Evolutionary conservation across 2,888 invertebrate genomes (phyloP).

Genomic region (Tanypteryx hageni): DNA sequence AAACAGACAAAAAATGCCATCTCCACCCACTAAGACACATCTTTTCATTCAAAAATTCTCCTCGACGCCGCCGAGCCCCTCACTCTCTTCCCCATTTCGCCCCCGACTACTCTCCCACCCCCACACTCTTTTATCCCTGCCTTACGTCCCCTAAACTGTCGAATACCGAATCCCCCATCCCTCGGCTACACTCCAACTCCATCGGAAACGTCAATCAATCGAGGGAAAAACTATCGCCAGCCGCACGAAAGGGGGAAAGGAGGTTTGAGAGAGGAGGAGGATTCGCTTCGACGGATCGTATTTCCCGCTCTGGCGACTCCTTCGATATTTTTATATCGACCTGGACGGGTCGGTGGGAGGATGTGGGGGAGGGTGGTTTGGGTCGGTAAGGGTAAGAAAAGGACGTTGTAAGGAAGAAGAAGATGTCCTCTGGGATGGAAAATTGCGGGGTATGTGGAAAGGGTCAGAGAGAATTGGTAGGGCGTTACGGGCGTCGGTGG

Average conservation of each 20-base stretch:
- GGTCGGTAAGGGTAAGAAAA: background rate
- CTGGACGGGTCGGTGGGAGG: background rate
- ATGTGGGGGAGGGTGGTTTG: background rate
- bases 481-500: background rate
- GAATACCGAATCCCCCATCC: background rate
- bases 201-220: constrained; percentile 59
- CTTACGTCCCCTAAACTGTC: too few species aligned
- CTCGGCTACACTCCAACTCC: background rate
- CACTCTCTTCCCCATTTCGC: background rate
- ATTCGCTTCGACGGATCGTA: constrained; percentile 49
- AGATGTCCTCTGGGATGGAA: background rate
- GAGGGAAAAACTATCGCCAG: constrained; percentile 49
- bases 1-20: background rate
- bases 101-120: background rate
- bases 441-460: constrained; percentile 23
- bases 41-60: background rate
- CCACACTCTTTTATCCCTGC: background rate
- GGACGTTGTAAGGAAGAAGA: background rate
- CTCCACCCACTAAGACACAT: background rate
- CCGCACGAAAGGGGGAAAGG: background rate
- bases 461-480: background rate
- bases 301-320: constrained; percentile 33
- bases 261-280: too few species aligned
- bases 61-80: background rate
- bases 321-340: background rate